Conservation (phyloP, 2,888 invertebrate species). For the Xiphydria camelus region DNA sequence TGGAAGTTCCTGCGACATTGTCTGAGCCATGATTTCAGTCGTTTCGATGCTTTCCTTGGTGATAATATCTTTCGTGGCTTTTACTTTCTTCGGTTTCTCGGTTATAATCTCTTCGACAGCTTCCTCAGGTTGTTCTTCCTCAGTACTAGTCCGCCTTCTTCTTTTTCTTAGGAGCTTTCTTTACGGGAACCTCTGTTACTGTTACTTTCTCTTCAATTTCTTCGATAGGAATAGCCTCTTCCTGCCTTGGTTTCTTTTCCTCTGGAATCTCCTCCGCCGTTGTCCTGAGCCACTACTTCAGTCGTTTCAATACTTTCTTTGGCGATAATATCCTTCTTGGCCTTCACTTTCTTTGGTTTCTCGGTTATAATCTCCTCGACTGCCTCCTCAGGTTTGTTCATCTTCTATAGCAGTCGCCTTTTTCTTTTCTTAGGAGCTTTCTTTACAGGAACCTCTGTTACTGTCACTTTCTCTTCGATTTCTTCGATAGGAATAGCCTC, state of each 20-base stretch:
- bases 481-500: conserved; percentile 20
- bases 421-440: conserved; percentile 34
- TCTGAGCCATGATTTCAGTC: conserved; percentile 29
- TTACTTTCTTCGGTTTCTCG: conserved; percentile 31
- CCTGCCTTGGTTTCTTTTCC: conserved; percentile 20
- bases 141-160: conserved; percentile 29
- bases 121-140: conserved; percentile 40
- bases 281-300: conserved; percentile 31
- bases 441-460: conserved; percentile 15
- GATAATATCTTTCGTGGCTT: conserved; percentile 26
- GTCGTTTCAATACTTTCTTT: conserved; percentile 27
- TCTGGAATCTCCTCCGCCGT: conserved; percentile 27
- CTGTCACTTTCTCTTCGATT: conserved; percentile 16
- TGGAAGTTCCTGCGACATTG: conserved; percentile 22
- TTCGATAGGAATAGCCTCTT: conserved; percentile 24
- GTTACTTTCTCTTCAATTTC: conserved; percentile 39
- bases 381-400: conserved; percentile 29
- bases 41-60: conserved; percentile 34
- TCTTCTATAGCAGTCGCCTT: conserved; percentile 25
- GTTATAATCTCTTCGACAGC: conserved; percentile 27
- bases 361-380: conserved; percentile 3
- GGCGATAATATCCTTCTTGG: conserved; percentile 24
- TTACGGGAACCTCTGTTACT: conserved; percentile 53
- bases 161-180: conserved; percentile 49
- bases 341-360: conserved; percentile 25